Evolutionary conservation across 2,888 invertebrate species (phyloP).

Genomic region (Aleiodes alternator): DNA sequence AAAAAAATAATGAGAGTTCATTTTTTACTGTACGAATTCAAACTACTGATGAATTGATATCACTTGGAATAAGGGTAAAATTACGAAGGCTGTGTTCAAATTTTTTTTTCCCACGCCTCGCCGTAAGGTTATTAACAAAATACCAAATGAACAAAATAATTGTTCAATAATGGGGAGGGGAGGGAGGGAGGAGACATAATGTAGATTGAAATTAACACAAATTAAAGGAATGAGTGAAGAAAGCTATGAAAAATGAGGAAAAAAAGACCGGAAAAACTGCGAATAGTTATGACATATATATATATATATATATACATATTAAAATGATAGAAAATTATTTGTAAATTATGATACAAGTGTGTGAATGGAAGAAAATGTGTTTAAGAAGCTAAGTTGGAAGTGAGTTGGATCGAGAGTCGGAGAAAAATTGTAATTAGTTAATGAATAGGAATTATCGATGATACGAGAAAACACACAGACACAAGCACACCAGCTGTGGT

Average conservation of each 20-base stretch:
- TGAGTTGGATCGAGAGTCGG: slow-evolving; percentile 31
- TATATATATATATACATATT: slow-evolving; percentile 65
- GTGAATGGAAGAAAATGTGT: slow-evolving; percentile 25
- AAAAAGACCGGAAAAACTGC: slow-evolving; percentile 31
- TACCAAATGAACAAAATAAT: slow-evolving; percentile 40
- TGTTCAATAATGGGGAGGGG: slow-evolving; percentile 27
- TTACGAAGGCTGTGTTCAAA: slow-evolving; percentile 67
- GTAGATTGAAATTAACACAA: slow-evolving; percentile 20
- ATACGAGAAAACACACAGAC: slow-evolving; percentile 51
- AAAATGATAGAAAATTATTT: slow-evolving; percentile 63
- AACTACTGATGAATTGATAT: slow-evolving; percentile 58
- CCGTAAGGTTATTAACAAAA: slow-evolving; percentile 42
- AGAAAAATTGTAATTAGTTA: slow-evolving; percentile 31
- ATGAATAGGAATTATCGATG: slow-evolving; percentile 46
- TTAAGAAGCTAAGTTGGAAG: slow-evolving; percentile 40
- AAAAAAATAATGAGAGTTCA: neutral
- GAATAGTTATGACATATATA: slow-evolving; percentile 57
- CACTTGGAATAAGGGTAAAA: slow-evolving; percentile 57
- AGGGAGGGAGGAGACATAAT: neutral
- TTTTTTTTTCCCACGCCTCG: slow-evolving; percentile 48
- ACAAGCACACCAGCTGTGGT: slow-evolving; percentile 73
- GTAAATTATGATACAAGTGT: slow-evolving; percentile 61
- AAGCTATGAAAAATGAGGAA: slow-evolving; percentile 12
- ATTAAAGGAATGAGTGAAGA: slow-evolving; percentile 23
- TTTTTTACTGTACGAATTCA: slow-evolving; percentile 49